These are phyloP conservation scores for Pseudomugil gertrudae DNA, from an alignment of 2,797 vertebrate species.

Conservation along the genomic window DNA sequence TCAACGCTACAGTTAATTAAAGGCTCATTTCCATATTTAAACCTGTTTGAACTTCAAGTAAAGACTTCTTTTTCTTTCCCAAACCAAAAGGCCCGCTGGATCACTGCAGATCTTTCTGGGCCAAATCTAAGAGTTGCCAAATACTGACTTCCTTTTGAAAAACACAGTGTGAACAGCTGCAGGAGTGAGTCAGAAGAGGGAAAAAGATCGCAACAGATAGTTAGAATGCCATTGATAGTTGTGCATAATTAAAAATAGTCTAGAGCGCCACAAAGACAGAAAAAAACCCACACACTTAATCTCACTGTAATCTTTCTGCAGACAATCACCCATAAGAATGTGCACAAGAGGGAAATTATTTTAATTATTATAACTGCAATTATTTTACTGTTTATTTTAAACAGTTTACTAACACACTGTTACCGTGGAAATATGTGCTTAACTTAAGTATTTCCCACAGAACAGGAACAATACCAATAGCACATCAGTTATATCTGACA, in stretches of 20 bases:
- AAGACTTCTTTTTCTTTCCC: constrained; percentile 47
- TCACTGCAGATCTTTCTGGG: constrained; percentile 56
- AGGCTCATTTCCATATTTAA: constrained; percentile 62
- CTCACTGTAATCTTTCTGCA: constrained; percentile 12
- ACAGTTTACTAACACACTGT: constrained; percentile 13
- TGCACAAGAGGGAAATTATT: not conserved
- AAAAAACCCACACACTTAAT: constrained; percentile 42
- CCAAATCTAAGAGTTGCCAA: constrained; percentile 63
- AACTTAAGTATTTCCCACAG: constrained; percentile 40
- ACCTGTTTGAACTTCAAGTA: constrained; percentile 51
- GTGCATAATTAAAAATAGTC: constrained; percentile 65
- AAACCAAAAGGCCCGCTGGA: constrained; percentile 56
- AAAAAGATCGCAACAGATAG: constrained; percentile 67
- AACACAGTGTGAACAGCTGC: constrained; percentile 73
- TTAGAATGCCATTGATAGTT: constrained; percentile 69
- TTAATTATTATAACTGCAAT: too few relatives aligned
- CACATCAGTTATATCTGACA: constrained; percentile 28
- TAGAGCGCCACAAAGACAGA: constrained; percentile 15
- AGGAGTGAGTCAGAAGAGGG: constrained; percentile 70
- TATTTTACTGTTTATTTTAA: too few relatives aligned
- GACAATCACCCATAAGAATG: constrained; percentile 15
- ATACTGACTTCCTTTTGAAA: constrained; percentile 70
- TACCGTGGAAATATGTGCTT: constrained; percentile 33
- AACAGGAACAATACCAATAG: constrained; percentile 33
- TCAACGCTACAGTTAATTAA: constrained; percentile 50